Conservation (phyloP, 2,113 vertebrate species). For the Philantomba maxwellii region DNA sequence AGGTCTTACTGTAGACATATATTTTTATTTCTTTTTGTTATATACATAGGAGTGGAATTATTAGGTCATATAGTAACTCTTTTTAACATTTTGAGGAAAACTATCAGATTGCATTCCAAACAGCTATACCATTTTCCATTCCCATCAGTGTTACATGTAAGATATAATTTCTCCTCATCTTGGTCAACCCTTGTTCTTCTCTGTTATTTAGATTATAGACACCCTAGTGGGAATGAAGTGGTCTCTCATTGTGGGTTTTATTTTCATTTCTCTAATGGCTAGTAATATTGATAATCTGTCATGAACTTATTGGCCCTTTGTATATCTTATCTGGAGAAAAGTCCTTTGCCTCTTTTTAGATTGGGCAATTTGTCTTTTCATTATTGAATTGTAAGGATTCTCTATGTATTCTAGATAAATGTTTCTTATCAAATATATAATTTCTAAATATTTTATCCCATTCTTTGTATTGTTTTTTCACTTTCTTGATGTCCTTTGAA, state of each 20-base stretch:
- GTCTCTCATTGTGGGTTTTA: neutral
- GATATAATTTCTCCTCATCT: neutral
- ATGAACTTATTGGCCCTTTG: neutral
- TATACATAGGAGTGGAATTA: neutral
- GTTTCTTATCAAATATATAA: neutral
- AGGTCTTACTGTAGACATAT: neutral
- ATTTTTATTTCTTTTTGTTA: neutral
- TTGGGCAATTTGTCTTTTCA: neutral
- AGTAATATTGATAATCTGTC: neutral
- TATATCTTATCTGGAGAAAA: neutral
- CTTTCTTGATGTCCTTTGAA: neutral
- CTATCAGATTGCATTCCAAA: neutral
- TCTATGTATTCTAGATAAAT: neutral
- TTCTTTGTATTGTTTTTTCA: neutral
- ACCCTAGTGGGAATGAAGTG: neutral
- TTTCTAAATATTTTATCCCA: neutral
- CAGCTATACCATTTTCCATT: neutral
- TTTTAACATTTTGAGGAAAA: neutral
- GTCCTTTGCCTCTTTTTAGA: neutral
- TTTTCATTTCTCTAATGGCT: neutral
- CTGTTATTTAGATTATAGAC: neutral
- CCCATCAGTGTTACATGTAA: neutral
- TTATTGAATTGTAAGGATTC: neutral
- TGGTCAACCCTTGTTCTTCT: neutral
- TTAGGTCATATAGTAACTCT: neutral